Evolutionary conservation across 2,888 invertebrate genomes (phyloP).

Genomic region (Amphipoea lucens): DNA sequence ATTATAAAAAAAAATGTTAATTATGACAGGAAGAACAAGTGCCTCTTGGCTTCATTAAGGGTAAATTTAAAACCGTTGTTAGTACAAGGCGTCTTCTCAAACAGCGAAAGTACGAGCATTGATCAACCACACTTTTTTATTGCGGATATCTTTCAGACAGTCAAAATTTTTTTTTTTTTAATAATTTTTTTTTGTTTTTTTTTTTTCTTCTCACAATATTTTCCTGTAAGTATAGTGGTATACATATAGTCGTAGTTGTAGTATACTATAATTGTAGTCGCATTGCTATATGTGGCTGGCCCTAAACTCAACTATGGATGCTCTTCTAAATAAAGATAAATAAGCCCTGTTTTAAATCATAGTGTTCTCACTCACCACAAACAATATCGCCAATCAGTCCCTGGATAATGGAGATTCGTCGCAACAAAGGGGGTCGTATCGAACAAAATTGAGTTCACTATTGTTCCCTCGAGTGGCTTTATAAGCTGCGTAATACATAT

Average conservation of each 20-base stretch:
- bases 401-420: conserved; percentile 27
- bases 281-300: neutral
- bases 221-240: neutral
- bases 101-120: neutral
- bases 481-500: conserved; percentile 31
- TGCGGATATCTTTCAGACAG: neutral
- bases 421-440: conserved; percentile 23
- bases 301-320: neutral
- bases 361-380: neutral
- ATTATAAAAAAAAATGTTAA: neutral
- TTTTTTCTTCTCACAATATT: neutral
- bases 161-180: too few species aligned
- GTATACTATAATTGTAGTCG: neutral
- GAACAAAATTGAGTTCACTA: conserved; percentile 33
- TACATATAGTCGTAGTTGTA: neutral
- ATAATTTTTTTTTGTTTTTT: too few species aligned
- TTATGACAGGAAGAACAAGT: neutral
- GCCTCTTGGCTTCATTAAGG: neutral
- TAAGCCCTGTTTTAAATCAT: neutral
- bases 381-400: conserved; percentile 18
- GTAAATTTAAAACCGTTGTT: too few species aligned
- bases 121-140: neutral
- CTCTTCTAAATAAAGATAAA: neutral
- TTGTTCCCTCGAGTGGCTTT: conserved; percentile 26
- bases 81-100: too few species aligned